These are phyloP conservation scores for Dasypolia templi DNA, from an alignment of 2,888 invertebrate genomes.

Conservation along the genomic window DNA sequence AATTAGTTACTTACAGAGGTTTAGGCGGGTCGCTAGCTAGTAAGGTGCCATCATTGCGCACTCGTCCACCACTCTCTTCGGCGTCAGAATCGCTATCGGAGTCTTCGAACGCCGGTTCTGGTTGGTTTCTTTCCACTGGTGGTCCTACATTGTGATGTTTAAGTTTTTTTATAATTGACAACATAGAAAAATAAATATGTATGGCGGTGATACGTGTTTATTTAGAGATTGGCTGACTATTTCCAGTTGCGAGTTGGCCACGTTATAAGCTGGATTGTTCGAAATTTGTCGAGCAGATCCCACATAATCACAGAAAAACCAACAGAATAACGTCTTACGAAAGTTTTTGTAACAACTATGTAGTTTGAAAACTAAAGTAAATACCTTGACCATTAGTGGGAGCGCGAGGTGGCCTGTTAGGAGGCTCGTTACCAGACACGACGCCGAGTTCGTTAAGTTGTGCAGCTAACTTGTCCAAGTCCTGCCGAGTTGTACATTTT, in stretches of 20 bases:
- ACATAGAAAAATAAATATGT: neutral
- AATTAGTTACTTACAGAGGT: slow-evolving; percentile 95
- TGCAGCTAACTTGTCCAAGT: slow-evolving; percentile 98
- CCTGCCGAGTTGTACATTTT: slow-evolving; percentile 89
- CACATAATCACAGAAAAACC: slow-evolving; percentile 14
- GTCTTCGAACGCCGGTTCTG: slow-evolving; percentile 92
- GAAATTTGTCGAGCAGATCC: neutral
- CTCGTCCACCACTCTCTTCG: slow-evolving; percentile 94
- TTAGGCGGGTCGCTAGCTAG: slow-evolving; percentile 99
- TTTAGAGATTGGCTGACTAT: neutral
- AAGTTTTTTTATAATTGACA: neutral
- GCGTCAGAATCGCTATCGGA: slow-evolving; percentile 96
- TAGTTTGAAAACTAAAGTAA: neutral
- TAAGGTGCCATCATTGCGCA: slow-evolving; percentile 97
- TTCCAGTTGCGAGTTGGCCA: neutral
- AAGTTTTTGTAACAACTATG: neutral
- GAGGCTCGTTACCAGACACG: slow-evolving; percentile 93
- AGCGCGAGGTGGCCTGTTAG: slow-evolving; percentile 86
- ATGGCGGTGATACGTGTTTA: neutral
- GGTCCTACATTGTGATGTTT: slow-evolving; percentile 76
- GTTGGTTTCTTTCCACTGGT: slow-evolving; percentile 90
- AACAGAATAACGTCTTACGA: neutral
- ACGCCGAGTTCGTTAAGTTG: slow-evolving; percentile 98
- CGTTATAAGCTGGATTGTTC: neutral
- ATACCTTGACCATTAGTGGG: slow-evolving; percentile 88